A percentile compares a stretch with the other conserved stretches of the same genome.
phyloP scores from a whole-genome alignment of 2,113 vertebrate species.

The Gila orcuttii region DNA sequence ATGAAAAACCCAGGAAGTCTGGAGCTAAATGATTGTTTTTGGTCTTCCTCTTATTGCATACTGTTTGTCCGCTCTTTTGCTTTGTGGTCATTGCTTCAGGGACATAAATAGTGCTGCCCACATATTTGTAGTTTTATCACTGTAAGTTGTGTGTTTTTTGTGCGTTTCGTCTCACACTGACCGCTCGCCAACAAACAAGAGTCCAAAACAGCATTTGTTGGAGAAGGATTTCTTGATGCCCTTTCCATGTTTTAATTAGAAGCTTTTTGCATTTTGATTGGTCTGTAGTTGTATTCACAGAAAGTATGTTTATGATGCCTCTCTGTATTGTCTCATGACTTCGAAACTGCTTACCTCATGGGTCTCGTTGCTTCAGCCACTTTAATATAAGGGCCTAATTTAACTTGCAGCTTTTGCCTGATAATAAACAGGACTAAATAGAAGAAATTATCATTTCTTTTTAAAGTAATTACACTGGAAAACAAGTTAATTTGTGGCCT shows the following conservation, averaged over 20 bases:
- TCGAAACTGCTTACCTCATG: neutral
- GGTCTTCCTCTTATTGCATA: conserved; percentile 44
- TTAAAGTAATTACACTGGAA: conserved; percentile 59
- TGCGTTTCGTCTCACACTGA: conserved; percentile 51
- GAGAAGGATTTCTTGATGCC: neutral
- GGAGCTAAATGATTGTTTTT: conserved; percentile 54
- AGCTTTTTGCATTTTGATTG: neutral
- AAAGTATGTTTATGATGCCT: neutral
- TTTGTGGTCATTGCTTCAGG: conserved; percentile 37
- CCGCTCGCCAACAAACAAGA: conserved; percentile 25
- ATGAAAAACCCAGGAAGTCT: conserved; percentile 56
- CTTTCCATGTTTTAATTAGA: too few relatives aligned
- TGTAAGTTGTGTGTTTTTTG: conserved; percentile 26
- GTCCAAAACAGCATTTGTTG: neutral
- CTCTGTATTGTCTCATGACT: conserved; percentile 3
- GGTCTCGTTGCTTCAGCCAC: conserved; percentile 11
- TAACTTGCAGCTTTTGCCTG: neutral
- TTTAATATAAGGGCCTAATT: conserved; percentile 2
- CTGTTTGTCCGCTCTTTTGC: conserved; percentile 43
- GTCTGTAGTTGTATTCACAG: neutral
- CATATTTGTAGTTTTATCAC: conserved; percentile 37
- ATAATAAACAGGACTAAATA: neutral
- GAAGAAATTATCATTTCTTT: conserved; percentile 52
- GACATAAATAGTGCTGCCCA: conserved; percentile 45
- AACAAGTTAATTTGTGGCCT: conserved; percentile 60